Base-by-base conservation (phyloP, 2,113 vertebrate genomes). In the Chaetura pelagica region DNA sequence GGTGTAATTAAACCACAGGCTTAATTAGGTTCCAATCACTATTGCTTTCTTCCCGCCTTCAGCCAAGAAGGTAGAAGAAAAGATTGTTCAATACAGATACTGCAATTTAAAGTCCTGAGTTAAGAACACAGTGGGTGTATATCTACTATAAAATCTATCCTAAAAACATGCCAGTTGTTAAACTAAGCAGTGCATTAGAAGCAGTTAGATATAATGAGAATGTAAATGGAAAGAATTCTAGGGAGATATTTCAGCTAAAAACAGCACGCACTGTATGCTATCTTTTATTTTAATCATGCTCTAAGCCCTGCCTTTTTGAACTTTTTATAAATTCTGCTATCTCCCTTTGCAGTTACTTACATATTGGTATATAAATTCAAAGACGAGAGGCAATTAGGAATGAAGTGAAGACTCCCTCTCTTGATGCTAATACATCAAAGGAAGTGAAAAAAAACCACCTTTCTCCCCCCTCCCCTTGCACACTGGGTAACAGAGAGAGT, bases 321-420 rank as follows among this genome's bases (percentile, higher is more conserved):
- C 93, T 96, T 93, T 87, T 95, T 94, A 89, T 90, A 94, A 95
- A 96, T 96, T 97, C 95, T 62, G 90, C 92, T 96, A 93, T 97
- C 94, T 96, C 92, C 96, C 88, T 93, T 92, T 96, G 93, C 96
- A 96, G 93, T 96, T 89, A 96, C 94, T 96, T 94, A 95, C 94
- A 93, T 90, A 97, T 88, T 94, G 90, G 93, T 95, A 91, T 93
- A 97, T 95, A 97, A 96, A 97, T 97, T 96, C 93, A 95, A 96
- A 67, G 87, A 94, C 11, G 30, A 94, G n/a, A 73, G 74, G 85
- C 91, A 97, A 96, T 92, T 96, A 93, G 96, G 87, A 96, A 90
- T 52, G 90, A 93, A 95, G 84, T 19, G 58, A 93, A 93, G 93
- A 90, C 63, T 89, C 94, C 64, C 74, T 93, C 93, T 96, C 96